Percentiles rank a stretch among this genome's conserved stretches.
Evolutionary conservation across 2,113 vertebrate genomes (phyloP).

Genomic region (Siphamia tubifer): DNA sequence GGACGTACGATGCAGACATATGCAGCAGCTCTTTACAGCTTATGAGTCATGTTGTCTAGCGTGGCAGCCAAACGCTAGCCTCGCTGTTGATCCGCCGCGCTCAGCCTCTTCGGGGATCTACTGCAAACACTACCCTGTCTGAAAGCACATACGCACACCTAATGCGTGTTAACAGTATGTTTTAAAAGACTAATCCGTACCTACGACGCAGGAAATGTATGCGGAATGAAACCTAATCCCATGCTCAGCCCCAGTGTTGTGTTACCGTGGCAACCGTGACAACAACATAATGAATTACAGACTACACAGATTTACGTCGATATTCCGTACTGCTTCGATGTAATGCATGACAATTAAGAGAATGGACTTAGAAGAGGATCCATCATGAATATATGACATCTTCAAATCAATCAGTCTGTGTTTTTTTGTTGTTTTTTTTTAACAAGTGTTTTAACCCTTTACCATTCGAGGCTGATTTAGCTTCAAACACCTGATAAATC

Average conservation of each 20-base stretch:
- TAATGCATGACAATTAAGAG: neutral
- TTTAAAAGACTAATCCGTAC: constrained; percentile 81
- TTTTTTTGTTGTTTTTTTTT: too few species aligned
- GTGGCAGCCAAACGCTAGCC: constrained; percentile 69
- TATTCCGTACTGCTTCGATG: neutral
- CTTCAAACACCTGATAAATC: too few species aligned
- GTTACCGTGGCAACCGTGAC: too few species aligned
- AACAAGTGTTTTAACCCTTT: too few species aligned
- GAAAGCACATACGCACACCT: constrained; percentile 83
- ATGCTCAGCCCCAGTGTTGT: constrained; percentile 84
- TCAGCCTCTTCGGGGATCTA: constrained; percentile 74
- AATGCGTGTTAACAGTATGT: constrained; percentile 86
- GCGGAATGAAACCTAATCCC: constrained; percentile 85
- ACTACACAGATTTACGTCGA: neutral
- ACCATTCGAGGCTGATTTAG: too few species aligned
- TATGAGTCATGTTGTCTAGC: constrained; percentile 70
- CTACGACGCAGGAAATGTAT: constrained; percentile 86
- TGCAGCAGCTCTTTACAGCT: constrained; percentile 63
- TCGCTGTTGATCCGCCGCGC: constrained; percentile 76
- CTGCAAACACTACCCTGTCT: constrained; percentile 74
- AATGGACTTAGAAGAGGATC: neutral
- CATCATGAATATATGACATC: too few species aligned
- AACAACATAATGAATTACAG: neutral
- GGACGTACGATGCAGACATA: constrained; percentile 60
- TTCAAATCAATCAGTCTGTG: too few species aligned